phyloP scores from a whole-genome alignment of 1,140 invertebrate species.

The Brachionus koreanus region DNA sequence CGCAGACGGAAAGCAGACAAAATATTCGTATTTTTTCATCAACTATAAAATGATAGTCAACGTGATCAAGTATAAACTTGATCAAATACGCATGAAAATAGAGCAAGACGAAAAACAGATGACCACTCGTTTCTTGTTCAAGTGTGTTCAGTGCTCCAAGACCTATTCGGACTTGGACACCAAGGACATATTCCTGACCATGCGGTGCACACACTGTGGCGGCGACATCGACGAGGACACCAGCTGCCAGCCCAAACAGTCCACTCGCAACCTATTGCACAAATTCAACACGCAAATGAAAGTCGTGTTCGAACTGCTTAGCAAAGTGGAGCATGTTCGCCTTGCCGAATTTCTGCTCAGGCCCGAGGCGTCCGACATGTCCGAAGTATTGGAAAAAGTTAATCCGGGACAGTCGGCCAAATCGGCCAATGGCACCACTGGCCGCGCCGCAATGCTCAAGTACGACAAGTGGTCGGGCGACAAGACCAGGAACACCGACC shows the following conservation, averaged over 20 bases:
- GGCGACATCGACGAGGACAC: conserved; percentile 31
- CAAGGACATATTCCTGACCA: conserved; percentile 38
- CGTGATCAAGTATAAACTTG: conserved; percentile 41
- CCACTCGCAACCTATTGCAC: neutral
- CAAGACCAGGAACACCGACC: conserved; percentile 24
- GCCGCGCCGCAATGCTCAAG: neutral
- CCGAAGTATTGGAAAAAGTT: neutral
- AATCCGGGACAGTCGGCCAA: neutral
- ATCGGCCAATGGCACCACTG: neutral
- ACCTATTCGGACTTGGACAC: conserved; percentile 39
- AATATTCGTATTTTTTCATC: conserved; percentile 17
- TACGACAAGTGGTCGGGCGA: conserved; percentile 21
- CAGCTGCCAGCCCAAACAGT: neutral
- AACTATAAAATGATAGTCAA: conserved; percentile 42
- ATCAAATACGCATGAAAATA: neutral
- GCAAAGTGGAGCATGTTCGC: conserved; percentile 25
- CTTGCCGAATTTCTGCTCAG: conserved; percentile 2
- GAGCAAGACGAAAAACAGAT: conserved; percentile 21
- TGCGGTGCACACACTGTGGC: conserved; percentile 17
- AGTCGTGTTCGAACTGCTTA: neutral
- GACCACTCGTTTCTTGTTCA: neutral
- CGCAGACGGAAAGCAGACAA: conserved; percentile 15
- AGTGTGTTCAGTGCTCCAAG: conserved; percentile 2
- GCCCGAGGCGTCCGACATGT: conserved; percentile 12
- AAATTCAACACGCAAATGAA: conserved; percentile 40